Evolutionary conservation across 2,113 vertebrate species (phyloP).

Genomic region (Amia ocellicauda): DNA sequence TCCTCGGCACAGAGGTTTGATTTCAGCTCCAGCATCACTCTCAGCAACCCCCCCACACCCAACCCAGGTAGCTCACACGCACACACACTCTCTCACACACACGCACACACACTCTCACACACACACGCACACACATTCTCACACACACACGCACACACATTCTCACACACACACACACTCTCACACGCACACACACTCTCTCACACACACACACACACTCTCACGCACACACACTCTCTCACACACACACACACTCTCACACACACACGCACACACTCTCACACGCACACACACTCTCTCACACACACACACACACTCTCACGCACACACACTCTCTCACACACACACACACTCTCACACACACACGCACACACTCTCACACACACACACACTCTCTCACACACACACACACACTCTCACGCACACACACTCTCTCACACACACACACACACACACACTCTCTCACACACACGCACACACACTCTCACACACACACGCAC

Average conservation of each 20-base stretch:
- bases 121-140: background rate
- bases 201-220: too few relatives aligned
- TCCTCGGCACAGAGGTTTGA: constrained; percentile 65
- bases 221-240: background rate
- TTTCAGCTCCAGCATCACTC: constrained; percentile 56
- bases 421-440: constrained; percentile 9
- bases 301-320: background rate
- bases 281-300: too few relatives aligned
- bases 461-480: too few relatives aligned
- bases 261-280: too few relatives aligned
- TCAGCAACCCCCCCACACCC: constrained; percentile 45
- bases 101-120: background rate
- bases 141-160: background rate
- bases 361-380: too few relatives aligned
- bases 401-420: background rate
- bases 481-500: background rate
- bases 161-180: too few relatives aligned
- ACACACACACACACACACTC: background rate
- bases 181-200: too few relatives aligned
- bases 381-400: too few relatives aligned
- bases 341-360: too few relatives aligned
- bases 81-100: background rate
- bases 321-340: background rate
- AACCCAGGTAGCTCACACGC: constrained; percentile 43
- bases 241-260: background rate